These are phyloP conservation scores for Tringa solitaria DNA, from an alignment of 2,113 vertebrate genomes.

Conservation along the genomic window DNA sequence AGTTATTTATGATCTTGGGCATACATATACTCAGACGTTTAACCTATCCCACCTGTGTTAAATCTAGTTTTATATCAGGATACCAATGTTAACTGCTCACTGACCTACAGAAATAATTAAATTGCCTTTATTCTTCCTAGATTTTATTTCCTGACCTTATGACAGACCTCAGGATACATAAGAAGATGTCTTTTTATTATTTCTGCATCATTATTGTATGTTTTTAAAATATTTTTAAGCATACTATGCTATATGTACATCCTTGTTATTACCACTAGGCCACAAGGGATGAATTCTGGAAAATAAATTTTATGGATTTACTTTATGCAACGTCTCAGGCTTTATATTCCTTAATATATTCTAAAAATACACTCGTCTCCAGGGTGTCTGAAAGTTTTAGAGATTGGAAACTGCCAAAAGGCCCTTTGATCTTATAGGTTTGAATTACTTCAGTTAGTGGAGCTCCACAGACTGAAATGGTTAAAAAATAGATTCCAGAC, in stretches of 20 bases:
- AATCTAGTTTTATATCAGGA: conserved; percentile 23
- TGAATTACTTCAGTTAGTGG: background rate
- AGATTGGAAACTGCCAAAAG: background rate
- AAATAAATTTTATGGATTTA: background rate
- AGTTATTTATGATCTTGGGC: conserved; percentile 47
- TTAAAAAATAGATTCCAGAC: conserved; percentile 2
- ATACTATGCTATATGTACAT: background rate
- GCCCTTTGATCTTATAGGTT: background rate
- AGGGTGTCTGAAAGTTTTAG: background rate
- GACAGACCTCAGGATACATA: background rate
- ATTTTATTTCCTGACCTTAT: background rate
- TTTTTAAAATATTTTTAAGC: background rate
- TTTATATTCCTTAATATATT: background rate
- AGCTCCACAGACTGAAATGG: background rate
- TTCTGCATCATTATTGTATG: background rate
- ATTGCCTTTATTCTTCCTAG: conserved; percentile 5
- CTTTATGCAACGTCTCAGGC: background rate
- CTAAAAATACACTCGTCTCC: background rate
- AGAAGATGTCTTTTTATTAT: background rate
- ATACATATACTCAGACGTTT: background rate
- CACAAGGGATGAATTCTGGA: background rate
- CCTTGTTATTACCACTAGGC: background rate
- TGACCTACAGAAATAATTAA: conserved; percentile 39
- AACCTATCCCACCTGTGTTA: conserved; percentile 52
- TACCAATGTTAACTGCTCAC: conserved; percentile 2